Evolutionary conservation across 2,888 invertebrate genomes (phyloP), one percentile per base, ranked within the genome.

Genomic region (Apomyelois bistriatella): DNA sequence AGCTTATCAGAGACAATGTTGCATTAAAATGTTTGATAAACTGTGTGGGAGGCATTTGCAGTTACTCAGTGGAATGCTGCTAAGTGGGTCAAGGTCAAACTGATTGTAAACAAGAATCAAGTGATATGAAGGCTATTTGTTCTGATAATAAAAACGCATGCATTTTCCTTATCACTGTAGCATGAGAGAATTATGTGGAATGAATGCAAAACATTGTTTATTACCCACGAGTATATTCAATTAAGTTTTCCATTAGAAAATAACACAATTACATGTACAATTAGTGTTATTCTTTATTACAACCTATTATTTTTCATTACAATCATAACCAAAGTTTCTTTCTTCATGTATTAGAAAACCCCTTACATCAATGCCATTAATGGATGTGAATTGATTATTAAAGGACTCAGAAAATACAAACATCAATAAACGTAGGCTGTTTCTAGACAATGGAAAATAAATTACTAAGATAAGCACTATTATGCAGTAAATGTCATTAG

Each of bases 31-130:
- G 13, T 15, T 7, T 15, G 16, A 41, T 42, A 15, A 40, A 40
- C 22, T 17, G 22, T 38, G 37, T 51, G 30, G 38, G 30, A 37
- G 48, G 30, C n/a, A 41, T 22, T 37, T 7, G n/a, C 41, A 41
- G 53, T 22, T 22, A 7, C 53, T 55, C 53, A 42, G 47, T 22
- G 55, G 57, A 58, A 56, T 48, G 58, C 43, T 3, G 52, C 42
- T 40, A 52, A 74, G 59, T 74, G 57, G 74, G 74, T 75, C 74
- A 76, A 76, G 74, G 74, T 74, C 75, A 73, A 68, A 62, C 12
- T 55, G 58, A 57, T 50, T 48, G 42, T 47, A 53, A 46, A 46
- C 46, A 15, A 32, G 15, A 16, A 30, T 46, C 16, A 32, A 32
- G 13, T 32, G 15, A 32, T 5, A 32, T 32, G 32, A 16, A 32